These are phyloP conservation scores for Orthonevra nobilis DNA, from an alignment of 2,888 invertebrate species.

Conservation along the genomic window DNA sequence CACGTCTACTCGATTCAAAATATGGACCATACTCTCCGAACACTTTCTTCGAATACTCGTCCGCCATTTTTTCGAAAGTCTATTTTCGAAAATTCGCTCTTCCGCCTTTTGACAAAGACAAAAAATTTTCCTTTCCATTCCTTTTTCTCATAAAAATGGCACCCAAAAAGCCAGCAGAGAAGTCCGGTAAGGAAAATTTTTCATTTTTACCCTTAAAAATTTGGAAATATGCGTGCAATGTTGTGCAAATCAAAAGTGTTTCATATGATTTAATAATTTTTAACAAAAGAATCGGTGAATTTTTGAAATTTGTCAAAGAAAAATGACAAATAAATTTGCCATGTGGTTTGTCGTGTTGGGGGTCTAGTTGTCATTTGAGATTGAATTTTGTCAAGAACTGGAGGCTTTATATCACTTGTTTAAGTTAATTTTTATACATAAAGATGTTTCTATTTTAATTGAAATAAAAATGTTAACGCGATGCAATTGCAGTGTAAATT, in stretches of 20 bases:
- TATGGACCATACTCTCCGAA: neutral
- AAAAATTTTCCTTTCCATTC: slow-evolving; percentile 78
- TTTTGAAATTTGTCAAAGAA: slow-evolving; percentile 25
- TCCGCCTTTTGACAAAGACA: slow-evolving; percentile 74
- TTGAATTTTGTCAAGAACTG: no score
- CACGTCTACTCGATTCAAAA: neutral
- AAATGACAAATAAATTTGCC: no score
- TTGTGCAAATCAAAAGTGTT: slow-evolving; percentile 29
- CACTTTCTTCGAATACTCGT: slow-evolving; percentile 20
- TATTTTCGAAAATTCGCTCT: slow-evolving; percentile 72
- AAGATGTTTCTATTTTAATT: no score
- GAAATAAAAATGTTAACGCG: no score
- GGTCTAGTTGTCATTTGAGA: slow-evolving; percentile 20
- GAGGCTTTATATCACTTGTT: no score
- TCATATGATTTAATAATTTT: slow-evolving; percentile 24
- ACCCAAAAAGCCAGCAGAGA: slow-evolving; percentile 92
- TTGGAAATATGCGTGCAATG: slow-evolving; percentile 20
- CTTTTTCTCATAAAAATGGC: slow-evolving; percentile 86
- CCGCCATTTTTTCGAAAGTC: slow-evolving; percentile 69
- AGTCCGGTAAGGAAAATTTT: slow-evolving; percentile 86
- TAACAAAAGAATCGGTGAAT: neutral
- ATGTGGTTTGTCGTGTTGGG: slow-evolving; percentile 71
- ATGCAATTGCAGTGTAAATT: neutral
- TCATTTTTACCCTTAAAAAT: slow-evolving; percentile 67
- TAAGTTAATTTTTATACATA: neutral